A percentile compares a stretch with the other conserved stretches of the same genome.
Conservation (phyloP, 2,797 vertebrate species). For the Cichlasoma orientale region DNA sequence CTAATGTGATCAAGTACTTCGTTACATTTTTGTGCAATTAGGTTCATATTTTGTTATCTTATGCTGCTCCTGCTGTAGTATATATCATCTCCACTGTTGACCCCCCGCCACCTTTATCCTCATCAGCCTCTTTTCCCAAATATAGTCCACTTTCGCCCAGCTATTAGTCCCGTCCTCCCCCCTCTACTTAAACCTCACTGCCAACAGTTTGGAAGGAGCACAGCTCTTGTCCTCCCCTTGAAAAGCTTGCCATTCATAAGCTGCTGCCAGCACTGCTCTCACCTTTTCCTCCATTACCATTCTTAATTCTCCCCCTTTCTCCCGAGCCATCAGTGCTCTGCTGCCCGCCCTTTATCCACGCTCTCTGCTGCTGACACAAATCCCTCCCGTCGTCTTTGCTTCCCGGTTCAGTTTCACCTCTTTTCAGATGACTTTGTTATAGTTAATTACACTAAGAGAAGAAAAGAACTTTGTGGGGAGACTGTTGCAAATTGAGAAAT, state of each 20-base stretch:
- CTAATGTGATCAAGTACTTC: not conserved
- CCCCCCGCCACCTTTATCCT: not conserved
- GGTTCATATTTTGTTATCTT: not conserved
- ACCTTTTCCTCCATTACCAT: not conserved
- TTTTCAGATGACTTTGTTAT: not conserved
- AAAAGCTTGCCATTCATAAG: conserved; percentile 10
- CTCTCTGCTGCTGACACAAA: not conserved
- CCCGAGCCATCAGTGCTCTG: not conserved
- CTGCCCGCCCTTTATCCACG: not conserved
- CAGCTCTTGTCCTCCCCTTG: not conserved
- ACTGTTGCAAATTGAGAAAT: not conserved
- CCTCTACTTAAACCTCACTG: conserved; percentile 28
- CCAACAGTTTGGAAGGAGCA: not conserved
- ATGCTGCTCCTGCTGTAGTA: not conserved
- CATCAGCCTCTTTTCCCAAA: not conserved
- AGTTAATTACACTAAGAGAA: not conserved
- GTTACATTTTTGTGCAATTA: not conserved
- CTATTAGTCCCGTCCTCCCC: not conserved
- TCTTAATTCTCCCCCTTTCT: not conserved
- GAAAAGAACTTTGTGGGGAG: not conserved
- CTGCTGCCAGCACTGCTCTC: conserved; percentile 1
- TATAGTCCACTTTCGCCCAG: not conserved
- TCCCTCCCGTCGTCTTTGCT: not conserved
- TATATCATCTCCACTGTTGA: not conserved
- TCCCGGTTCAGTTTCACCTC: not conserved